Conservation (phyloP, 2,888 invertebrate species). For the Drosophila mettleri region DNA sequence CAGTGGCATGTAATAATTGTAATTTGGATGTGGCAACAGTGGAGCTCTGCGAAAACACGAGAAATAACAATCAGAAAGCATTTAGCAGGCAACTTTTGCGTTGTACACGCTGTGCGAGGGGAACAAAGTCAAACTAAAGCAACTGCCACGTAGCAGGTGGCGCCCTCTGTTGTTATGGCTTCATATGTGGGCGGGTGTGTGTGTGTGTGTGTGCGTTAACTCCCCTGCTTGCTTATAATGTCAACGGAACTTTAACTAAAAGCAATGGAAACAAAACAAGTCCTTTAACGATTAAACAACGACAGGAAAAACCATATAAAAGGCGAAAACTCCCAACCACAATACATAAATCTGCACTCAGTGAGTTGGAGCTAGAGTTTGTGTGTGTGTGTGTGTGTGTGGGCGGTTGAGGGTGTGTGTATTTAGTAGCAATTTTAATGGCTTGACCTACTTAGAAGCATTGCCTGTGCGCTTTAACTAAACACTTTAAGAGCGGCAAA, state of each 20-base stretch:
- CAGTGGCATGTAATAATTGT: conserved; percentile 68
- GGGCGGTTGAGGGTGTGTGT: conserved; percentile 25
- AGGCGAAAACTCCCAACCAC: conserved; percentile 17
- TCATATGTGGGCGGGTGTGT: conserved; percentile 25
- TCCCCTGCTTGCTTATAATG: conserved; percentile 33
- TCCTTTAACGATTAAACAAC: conserved; percentile 76
- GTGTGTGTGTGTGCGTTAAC: conserved; percentile 16
- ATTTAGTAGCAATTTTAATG: conserved; percentile 69
- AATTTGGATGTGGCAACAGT: conserved; percentile 58
- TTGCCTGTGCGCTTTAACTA: conserved; percentile 55
- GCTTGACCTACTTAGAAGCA: conserved; percentile 66
- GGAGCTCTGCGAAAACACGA: conserved; percentile 67
- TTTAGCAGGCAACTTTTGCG: conserved; percentile 78
- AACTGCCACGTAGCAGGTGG: conserved; percentile 63
- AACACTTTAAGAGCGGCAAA: conserved; percentile 54
- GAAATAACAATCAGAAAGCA: conserved; percentile 83
- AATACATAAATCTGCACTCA: conserved; percentile 55
- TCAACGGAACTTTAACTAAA: conserved; percentile 54
- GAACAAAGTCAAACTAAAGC: conserved; percentile 13
- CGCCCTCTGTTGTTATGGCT: conserved; percentile 54
- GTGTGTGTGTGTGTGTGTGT: conserved; percentile 4
- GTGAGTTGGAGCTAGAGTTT: conserved; percentile 14
- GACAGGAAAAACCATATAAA: conserved; percentile 52
- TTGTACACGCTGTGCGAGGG: conserved; percentile 36
- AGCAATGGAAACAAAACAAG: conserved; percentile 41